Percentiles rank a stretch among this genome's conserved stretches.
phyloP scores from a whole-genome alignment of 2,113 vertebrate genomes.

The Cyanoramphus novaezelandiae region DNA sequence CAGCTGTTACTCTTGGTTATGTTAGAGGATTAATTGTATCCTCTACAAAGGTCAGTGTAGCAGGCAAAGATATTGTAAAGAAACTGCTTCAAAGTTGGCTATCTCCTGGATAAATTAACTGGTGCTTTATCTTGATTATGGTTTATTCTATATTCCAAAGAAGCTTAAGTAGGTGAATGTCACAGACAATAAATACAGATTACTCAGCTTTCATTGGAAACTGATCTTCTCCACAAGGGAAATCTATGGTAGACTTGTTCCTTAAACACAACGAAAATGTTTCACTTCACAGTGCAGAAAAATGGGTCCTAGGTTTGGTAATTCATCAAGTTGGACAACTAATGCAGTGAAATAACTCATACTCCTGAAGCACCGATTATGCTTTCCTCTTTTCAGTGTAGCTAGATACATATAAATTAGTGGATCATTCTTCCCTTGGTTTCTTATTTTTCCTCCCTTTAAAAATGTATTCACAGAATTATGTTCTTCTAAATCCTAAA shows the following conservation, averaged over 20 bases:
- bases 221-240: conserved; percentile 27
- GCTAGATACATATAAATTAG: not conserved
- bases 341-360: not conserved
- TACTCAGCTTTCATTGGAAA: conserved; percentile 49
- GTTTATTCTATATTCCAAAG: conserved; percentile 49
- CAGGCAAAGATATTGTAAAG: conserved; percentile 7
- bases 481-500: not conserved
- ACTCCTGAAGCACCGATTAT: not conserved
- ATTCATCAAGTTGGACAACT: not conserved
- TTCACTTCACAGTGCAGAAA: conserved; percentile 15
- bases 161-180: conserved; percentile 36
- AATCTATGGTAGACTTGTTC: conserved; percentile 33
- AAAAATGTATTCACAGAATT: not conserved
- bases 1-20: not conserved
- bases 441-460: not conserved
- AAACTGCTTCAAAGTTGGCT: conserved; percentile 31
- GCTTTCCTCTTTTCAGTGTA: not conserved
- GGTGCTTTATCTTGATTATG: conserved; percentile 51
- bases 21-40: conserved; percentile 45
- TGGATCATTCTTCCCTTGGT: not conserved
- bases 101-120: conserved; percentile 60
- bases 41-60: conserved; percentile 48
- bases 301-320: not conserved
- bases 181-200: conserved; percentile 50
- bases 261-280: conserved; percentile 18